Base-by-base conservation (phyloP, 2,888 invertebrate species). In the Torymus auratus region DNA sequence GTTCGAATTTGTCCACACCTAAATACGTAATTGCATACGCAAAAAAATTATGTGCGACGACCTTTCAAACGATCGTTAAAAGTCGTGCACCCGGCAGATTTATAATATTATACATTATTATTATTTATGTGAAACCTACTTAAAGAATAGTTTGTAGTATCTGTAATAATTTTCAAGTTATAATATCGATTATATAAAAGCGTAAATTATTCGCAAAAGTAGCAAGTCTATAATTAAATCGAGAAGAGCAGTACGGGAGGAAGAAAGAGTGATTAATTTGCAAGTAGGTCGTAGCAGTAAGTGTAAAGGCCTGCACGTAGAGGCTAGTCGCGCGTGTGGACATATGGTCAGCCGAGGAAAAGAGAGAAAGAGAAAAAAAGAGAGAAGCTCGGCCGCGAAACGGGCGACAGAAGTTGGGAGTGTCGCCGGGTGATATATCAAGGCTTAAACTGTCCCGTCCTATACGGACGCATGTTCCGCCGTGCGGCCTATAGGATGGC, bases 321-420 rank as follows among this genome's bases (percentile, higher is more conserved):
- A 61, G n/a, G 50, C 17, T 62, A 68, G 70, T 55, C 69, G 15
- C 12, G 23, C 53, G 20, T 15, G 69, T 80, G 78, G 82, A 82
- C 82, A 82, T 82, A 82, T 82, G 82, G 79, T 82, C 80, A 77
- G 65, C 56, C 20, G 73, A 81, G 50, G n/a, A 52, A 61, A 28
- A 62, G 20, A 62, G 62, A 61, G 50, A 61, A 64, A 70, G 14
- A 70, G 20, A 62, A 61, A 71, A 77, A 69, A 76, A 86, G 87
- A 88, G 87, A 88, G 88, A 87, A 87, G 86, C 86, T 23, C 17
- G 23, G 88, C 85, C 86, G 89, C 88, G 89, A 89, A 90, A 88
- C 87, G 88, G 88, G 69, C 88, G 90, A 91, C 91, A 91, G 91
- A 91, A 91, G 91, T 91, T 91, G 91, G 91, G 91, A 90, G 91